phyloP scores from a whole-genome alignment of 2,888 invertebrate species.

The Nymphalis polychloros region DNA sequence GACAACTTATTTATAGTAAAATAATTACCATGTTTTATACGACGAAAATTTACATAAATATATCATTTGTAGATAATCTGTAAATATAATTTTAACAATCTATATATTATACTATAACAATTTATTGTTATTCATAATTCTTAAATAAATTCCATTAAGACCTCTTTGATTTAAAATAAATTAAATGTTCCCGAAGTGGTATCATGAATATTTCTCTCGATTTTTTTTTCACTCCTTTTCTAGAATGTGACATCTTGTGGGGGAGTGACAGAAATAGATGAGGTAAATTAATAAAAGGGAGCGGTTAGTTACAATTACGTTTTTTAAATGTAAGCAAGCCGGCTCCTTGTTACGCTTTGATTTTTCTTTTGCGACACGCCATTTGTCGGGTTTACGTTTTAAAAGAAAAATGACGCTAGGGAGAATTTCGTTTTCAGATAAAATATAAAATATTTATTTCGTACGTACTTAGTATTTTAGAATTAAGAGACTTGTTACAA shows the following conservation, averaged over 20 bases:
- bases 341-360: constrained; percentile 73
- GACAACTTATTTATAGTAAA: no score
- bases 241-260: constrained; percentile 62
- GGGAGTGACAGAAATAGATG: constrained; percentile 68
- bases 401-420: constrained; percentile 44
- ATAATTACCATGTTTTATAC: no score
- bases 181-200: constrained; percentile 30
- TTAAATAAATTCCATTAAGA: neutral
- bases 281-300: constrained; percentile 79
- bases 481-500: no score
- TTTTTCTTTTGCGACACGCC: constrained; percentile 78
- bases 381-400: constrained; percentile 60
- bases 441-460: neutral
- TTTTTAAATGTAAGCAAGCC: constrained; percentile 79
- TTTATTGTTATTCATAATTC: no score
- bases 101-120: no score
- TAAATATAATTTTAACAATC: no score
- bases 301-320: constrained; percentile 81
- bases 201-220: constrained; percentile 70
- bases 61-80: no score
- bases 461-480: neutral
- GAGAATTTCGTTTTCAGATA: constrained; percentile 34
- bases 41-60: no score
- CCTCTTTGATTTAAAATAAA: constrained; percentile 5
- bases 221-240: constrained; percentile 59